A percentile compares a stretch with the other conserved stretches of the same genome.
These are phyloP conservation scores for Cotesia typhae DNA, from an alignment of 1,140 invertebrate genomes.

Conservation along the genomic window DNA sequence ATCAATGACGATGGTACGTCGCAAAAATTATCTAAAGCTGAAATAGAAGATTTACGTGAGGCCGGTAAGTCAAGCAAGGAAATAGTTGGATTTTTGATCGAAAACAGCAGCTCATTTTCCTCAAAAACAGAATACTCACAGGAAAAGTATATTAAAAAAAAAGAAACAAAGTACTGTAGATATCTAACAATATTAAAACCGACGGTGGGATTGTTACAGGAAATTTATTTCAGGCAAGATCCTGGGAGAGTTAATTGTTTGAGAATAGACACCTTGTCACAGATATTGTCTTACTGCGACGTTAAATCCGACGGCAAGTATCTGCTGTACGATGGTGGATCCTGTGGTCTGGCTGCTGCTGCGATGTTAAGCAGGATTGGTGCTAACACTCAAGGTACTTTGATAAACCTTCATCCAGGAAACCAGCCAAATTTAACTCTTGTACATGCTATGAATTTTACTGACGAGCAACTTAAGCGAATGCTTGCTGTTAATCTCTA, in stretches of 20 bases:
- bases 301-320: conserved; percentile 80
- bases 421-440: conserved; percentile 81
- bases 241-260: conserved; percentile 81
- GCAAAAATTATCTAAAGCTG: conserved; percentile 83
- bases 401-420: conserved; percentile 82
- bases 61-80: conserved; percentile 79
- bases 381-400: conserved; percentile 67
- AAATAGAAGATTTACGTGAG: conserved; percentile 81
- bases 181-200: conserved; percentile 80
- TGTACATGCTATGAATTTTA: conserved; percentile 80
- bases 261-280: conserved; percentile 85
- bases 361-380: conserved; percentile 81
- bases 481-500: conserved; percentile 78
- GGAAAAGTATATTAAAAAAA: conserved; percentile 94
- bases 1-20: conserved; percentile 86
- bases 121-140: conserved; percentile 92
- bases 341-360: conserved; percentile 82
- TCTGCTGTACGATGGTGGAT: conserved; percentile 88
- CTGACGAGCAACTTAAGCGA: conserved; percentile 71
- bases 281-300: conserved; percentile 84
- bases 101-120: conserved; percentile 87
- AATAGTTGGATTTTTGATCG: conserved; percentile 86
- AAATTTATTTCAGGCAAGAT: conserved; percentile 82
- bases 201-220: conserved; percentile 76
- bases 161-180: conserved; percentile 89